phyloP scores from a whole-genome alignment of 2,888 invertebrate species.

The Scaptomyza parva region DNA sequence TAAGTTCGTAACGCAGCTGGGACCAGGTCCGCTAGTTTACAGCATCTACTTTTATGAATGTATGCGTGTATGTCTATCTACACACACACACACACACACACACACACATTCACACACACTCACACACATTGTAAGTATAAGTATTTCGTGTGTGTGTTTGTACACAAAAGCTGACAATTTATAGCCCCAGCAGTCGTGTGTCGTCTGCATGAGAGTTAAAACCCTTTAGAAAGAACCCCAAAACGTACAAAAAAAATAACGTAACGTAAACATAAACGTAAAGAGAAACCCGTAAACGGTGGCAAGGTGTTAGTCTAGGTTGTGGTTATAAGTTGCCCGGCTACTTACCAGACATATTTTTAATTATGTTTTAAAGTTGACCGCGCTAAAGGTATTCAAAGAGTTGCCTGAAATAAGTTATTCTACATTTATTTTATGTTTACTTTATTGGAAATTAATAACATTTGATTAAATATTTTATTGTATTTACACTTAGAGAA shows the following conservation, averaged over 20 bases:
- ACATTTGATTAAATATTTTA: background rate
- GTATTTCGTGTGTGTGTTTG: constrained; percentile 50
- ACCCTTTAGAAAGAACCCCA: constrained; percentile 29
- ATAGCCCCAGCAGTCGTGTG: constrained; percentile 57
- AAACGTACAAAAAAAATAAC: constrained; percentile 2
- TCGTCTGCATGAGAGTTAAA: constrained; percentile 53
- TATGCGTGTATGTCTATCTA: constrained; percentile 1
- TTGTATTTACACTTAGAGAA: background rate
- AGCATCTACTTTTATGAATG: constrained; percentile 9
- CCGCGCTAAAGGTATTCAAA: background rate
- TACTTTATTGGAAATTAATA: background rate
- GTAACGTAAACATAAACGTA: background rate
- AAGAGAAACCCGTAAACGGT: constrained; percentile 1
- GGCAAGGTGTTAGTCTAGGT: constrained; percentile 15
- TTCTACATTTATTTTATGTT: background rate
- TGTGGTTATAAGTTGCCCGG: constrained; percentile 14
- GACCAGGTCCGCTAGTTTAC: constrained; percentile 54
- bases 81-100: constrained; percentile 5
- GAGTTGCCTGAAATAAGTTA: background rate
- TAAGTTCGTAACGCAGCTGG: constrained; percentile 78
- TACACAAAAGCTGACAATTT: constrained; percentile 78
- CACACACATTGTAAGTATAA: constrained; percentile 38
- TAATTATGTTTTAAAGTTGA: constrained; percentile 34
- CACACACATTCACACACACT: too few relatives aligned
- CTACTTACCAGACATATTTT: constrained; percentile 30